Evolutionary conservation across 2,797 vertebrate genomes (phyloP), one percentile per base, ranked within the genome.

Genomic region (Garrulus glandarius): DNA sequence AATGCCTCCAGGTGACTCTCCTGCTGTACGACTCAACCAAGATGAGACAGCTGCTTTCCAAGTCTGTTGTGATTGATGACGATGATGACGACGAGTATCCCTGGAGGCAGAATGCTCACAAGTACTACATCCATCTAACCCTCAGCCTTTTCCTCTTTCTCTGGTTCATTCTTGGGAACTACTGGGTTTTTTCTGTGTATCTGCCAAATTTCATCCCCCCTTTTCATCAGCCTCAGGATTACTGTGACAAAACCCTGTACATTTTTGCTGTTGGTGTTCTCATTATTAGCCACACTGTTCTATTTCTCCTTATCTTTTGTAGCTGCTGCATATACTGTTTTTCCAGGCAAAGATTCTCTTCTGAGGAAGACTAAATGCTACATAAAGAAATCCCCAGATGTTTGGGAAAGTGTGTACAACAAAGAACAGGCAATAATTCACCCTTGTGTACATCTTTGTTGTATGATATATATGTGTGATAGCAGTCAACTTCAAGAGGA

Each of bases 151-250:
- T 98, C 84, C 97, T 98, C 61, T 98, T 97, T 60, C 92, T 98
- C 88, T 98, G 98, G 97, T 98, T 98, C 96, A 95, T 98, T 60
- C 93, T 98, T 87, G 98, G 97, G 7, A 98, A 98, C 87, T 97
- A 97, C 57, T 98, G 96, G 97, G 96, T 98, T 83, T 98, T 98
- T 93, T 98, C 97, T 17, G 77, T 97, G 61, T 97, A 97, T 60
- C 75, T 90, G 78, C 98, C 98, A 65, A 97, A 98, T 84, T 98
- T 98, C 75, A 96, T 98, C 30, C 96, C 96, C 0, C 95, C 97
- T 75, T 98, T 98, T 88, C 97, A 98, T 84, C 97, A 97, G 83
- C 98, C 97, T 26, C 97, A 97, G 74, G 95, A 97, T 89, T 97
- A 97, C 94, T 98, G 98, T 68, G 97, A 97, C 80, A 98, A 98